phyloP scores from a whole-genome alignment of 2,797 vertebrate species.

The Balearica regulorum region DNA sequence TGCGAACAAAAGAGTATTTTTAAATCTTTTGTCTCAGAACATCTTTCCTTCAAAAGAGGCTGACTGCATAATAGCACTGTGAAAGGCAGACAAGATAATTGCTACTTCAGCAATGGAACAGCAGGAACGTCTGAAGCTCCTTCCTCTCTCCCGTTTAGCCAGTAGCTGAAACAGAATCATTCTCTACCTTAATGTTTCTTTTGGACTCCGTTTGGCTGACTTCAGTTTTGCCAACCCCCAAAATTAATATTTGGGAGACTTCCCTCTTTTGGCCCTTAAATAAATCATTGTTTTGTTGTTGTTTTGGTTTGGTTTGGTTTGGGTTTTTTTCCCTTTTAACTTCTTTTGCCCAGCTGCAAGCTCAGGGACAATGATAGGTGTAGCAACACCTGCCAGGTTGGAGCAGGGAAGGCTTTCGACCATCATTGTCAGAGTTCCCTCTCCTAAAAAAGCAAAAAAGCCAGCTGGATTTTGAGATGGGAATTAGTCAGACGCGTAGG shows the following conservation, averaged over 20 bases:
- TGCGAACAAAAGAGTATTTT: constrained; percentile 16
- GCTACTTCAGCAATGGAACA: constrained; percentile 40
- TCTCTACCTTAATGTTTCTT: constrained; percentile 39
- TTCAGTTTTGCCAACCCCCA: neutral
- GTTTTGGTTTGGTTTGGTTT: neutral
- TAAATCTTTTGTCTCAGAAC: neutral
- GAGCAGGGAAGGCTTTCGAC: neutral
- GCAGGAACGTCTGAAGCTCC: neutral
- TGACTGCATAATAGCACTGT: neutral
- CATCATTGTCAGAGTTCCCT: neutral
- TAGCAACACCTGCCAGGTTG: neutral
- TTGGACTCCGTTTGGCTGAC: constrained; percentile 43
- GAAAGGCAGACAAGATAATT: constrained; percentile 39
- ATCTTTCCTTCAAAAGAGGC: constrained; percentile 6
- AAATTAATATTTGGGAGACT: constrained; percentile 40
- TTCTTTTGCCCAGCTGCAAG: neutral
- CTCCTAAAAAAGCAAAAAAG: neutral
- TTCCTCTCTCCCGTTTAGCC: constrained; percentile 23
- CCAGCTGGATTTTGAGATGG: neutral
- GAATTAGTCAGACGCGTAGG: neutral
- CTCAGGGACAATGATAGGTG: neutral
- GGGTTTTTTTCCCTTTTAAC: neutral
- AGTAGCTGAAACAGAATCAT: constrained; percentile 7
- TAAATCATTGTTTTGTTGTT: neutral
- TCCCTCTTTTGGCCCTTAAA: neutral